A percentile compares a stretch with the other conserved stretches of the same genome.
Conservation (phyloP, 37 sponge, comb jelly and placozoan species). For the Beroe ovata region DNA sequence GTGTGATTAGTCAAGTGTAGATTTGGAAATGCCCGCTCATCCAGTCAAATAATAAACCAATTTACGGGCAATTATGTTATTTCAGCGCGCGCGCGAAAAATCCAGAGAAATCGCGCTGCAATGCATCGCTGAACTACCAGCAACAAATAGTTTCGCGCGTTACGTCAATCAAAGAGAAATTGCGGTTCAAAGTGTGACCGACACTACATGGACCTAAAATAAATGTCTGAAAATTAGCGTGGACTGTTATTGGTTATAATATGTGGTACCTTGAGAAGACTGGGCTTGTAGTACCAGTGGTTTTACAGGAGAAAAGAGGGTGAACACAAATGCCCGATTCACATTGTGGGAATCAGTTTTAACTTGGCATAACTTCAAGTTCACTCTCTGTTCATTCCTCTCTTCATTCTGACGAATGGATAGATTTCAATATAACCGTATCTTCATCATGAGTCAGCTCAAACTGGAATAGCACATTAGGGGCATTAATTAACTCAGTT, state of each 20-base stretch:
- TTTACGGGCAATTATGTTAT: not conserved
- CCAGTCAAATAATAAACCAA: not conserved
- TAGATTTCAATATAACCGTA: no score
- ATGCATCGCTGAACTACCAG: constrained; percentile 41
- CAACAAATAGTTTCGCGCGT: not conserved
- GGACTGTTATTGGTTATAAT: no score
- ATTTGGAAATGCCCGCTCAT: not conserved
- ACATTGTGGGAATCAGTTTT: constrained; percentile 17
- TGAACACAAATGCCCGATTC: constrained; percentile 13
- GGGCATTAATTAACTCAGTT: no score
- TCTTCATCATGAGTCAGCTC: no score
- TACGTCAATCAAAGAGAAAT: not conserved
- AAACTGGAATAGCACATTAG: no score
- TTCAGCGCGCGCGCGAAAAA: not conserved
- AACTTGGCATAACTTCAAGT: constrained; percentile 44
- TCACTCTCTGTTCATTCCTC: constrained; percentile 7
- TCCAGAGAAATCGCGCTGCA: not conserved
- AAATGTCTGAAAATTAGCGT: no score
- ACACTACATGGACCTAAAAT: no score
- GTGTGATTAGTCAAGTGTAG: not conserved
- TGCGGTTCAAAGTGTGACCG: no score
- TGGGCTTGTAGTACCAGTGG: constrained; percentile 29
- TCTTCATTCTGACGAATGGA: constrained; percentile 25
- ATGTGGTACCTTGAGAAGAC: constrained; percentile 47
- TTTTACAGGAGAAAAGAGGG: constrained; percentile 31